phyloP scores from a whole-genome alignment of 2,113 vertebrate species.

The Dendrocopos noguchii region DNA sequence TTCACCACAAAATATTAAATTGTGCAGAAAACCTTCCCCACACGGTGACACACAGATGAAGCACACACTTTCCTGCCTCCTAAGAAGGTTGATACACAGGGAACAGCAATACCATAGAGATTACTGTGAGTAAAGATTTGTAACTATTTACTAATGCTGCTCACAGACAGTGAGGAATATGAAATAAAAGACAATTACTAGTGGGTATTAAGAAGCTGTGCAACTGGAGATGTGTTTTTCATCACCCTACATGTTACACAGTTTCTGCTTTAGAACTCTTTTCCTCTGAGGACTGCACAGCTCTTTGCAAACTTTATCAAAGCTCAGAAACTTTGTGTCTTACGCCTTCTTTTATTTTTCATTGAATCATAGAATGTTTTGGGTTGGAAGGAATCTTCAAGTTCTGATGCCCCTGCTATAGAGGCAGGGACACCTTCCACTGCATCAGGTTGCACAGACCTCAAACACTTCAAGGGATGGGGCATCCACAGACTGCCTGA shows the following conservation, averaged over 20 bases:
- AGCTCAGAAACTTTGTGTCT: neutral
- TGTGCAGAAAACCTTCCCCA: neutral
- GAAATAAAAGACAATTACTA: neutral
- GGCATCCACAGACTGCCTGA: neutral
- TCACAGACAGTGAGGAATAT: neutral
- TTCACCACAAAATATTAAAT: neutral
- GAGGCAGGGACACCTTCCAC: neutral
- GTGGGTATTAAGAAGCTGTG: neutral
- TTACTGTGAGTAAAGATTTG: neutral
- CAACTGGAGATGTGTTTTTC: neutral
- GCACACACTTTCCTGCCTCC: neutral
- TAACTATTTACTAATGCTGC: neutral
- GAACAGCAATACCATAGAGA: neutral
- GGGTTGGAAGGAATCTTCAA: neutral
- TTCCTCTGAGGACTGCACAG: neutral
- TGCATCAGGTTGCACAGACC: neutral
- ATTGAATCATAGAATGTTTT: neutral
- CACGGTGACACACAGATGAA: rapidly evolving
- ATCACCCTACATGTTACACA: rapidly evolving
- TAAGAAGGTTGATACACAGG: neutral
- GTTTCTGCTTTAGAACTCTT: neutral
- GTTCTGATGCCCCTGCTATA: neutral
- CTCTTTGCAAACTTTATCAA: neutral
- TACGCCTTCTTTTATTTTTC: neutral
- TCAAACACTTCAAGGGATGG: neutral